Evolutionary conservation across 2,797 vertebrate species (phyloP).

Genomic region (Sternarchorhynchus goeldii): DNA sequence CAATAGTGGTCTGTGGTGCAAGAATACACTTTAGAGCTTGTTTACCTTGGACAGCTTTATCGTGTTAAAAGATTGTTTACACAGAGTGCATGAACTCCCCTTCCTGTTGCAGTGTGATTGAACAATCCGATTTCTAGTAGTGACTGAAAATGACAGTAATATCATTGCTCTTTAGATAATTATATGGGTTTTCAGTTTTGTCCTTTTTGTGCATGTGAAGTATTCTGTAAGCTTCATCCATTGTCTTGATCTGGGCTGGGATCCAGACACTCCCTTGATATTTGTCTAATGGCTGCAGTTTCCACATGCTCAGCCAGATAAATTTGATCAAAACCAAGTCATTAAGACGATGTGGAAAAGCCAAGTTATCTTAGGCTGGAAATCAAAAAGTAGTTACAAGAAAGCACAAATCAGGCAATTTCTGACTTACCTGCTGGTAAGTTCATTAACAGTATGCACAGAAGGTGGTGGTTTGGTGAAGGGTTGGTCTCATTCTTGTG

Average conservation of each 20-base stretch:
- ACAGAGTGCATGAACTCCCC: neutral
- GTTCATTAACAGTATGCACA: neutral
- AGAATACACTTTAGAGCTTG: slow-evolving; percentile 27
- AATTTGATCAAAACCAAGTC: slow-evolving; percentile 31
- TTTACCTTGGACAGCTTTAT: neutral
- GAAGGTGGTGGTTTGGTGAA: neutral
- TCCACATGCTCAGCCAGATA: slow-evolving; percentile 22
- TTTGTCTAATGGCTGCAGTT: slow-evolving; percentile 34
- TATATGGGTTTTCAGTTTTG: slow-evolving; percentile 23
- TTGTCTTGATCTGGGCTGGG: neutral
- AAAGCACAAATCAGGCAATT: neutral
- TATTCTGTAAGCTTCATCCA: neutral
- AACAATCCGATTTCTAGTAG: slow-evolving; percentile 1
- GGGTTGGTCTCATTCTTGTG: neutral
- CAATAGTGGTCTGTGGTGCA: slow-evolving; percentile 21
- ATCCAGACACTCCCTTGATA: slow-evolving; percentile 33
- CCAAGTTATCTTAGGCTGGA: neutral
- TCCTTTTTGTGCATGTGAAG: slow-evolving; percentile 18
- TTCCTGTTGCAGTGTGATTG: neutral
- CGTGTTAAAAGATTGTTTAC: too few relatives aligned
- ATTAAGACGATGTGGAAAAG: slow-evolving; percentile 34
- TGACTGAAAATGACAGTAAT: neutral
- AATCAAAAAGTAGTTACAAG: neutral
- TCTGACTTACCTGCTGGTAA: neutral
- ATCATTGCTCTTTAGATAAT: slow-evolving; percentile 25